phyloP scores from a whole-genome alignment of 2,113 vertebrate species.

The Myrmecobius fasciatus region DNA sequence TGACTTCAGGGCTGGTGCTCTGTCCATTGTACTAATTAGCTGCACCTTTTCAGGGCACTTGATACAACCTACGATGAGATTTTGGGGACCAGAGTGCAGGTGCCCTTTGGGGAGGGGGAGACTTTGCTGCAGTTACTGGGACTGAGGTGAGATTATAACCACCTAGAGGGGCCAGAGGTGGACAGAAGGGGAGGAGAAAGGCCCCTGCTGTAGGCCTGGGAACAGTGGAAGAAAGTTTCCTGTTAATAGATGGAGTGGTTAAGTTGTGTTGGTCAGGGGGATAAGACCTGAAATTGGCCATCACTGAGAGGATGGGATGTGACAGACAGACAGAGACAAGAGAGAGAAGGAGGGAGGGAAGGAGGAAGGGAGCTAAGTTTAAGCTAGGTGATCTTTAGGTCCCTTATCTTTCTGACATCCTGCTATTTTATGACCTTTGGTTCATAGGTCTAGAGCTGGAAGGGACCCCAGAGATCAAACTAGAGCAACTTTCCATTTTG shows the following conservation, averaged over 20 bases:
- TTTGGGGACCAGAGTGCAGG: not conserved
- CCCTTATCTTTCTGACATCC: too few species aligned
- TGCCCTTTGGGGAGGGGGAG: not conserved
- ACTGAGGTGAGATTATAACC: not conserved
- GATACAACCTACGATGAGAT: not conserved
- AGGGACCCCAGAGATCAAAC: not conserved
- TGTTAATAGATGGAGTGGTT: not conserved
- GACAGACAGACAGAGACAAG: not conserved
- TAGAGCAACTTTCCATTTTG: not conserved
- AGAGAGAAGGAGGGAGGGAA: too few species aligned
- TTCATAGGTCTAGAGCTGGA: not conserved
- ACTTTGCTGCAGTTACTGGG: not conserved
- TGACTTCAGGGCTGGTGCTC: too few species aligned
- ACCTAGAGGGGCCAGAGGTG: not conserved
- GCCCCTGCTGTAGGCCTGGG: not conserved
- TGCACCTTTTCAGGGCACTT: too few species aligned
- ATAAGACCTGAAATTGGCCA: not conserved
- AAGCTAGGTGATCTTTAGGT: too few species aligned
- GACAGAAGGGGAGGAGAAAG: not conserved
- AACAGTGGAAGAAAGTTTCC: not conserved
- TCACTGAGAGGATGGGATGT: not conserved
- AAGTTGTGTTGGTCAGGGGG: not conserved
- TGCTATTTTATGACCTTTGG: too few species aligned
- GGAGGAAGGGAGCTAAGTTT: too few species aligned
- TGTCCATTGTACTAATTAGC: too few species aligned